These are phyloP conservation scores for Avahi laniger DNA, from an alignment of 2,797 vertebrate species.

Conservation along the genomic window DNA sequence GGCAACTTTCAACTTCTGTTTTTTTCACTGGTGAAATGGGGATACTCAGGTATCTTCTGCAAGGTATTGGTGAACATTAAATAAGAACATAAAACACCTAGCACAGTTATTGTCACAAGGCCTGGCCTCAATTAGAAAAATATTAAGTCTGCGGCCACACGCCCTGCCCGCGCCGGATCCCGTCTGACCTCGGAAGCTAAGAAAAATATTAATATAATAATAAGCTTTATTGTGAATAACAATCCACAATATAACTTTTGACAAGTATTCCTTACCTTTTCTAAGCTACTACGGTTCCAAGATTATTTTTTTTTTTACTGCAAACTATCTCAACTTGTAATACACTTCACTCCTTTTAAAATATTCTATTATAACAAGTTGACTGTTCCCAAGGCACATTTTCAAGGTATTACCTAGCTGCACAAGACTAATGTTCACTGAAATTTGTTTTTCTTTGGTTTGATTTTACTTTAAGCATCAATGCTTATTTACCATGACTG, in stretches of 20 bases:
- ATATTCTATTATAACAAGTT: neutral
- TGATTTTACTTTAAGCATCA: constrained; percentile 33
- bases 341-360: neutral
- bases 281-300: neutral
- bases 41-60: neutral
- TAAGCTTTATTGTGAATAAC: neutral
- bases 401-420: neutral
- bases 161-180: no score
- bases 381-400: neutral
- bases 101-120: neutral
- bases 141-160: no score
- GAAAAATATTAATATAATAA: neutral
- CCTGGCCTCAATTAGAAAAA: neutral
- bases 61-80: neutral
- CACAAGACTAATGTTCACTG: neutral
- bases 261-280: constrained; percentile 8
- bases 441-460: neutral
- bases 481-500: neutral
- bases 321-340: constrained; percentile 23
- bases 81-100: neutral
- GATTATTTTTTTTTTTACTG: neutral
- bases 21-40: neutral
- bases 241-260: neutral
- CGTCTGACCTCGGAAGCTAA: no score
- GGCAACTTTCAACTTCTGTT: neutral